A percentile compares a stretch with the other conserved stretches of the same genome.
Evolutionary conservation across 2,888 invertebrate genomes (phyloP).

Genomic region (Parnassius orleans): DNA sequence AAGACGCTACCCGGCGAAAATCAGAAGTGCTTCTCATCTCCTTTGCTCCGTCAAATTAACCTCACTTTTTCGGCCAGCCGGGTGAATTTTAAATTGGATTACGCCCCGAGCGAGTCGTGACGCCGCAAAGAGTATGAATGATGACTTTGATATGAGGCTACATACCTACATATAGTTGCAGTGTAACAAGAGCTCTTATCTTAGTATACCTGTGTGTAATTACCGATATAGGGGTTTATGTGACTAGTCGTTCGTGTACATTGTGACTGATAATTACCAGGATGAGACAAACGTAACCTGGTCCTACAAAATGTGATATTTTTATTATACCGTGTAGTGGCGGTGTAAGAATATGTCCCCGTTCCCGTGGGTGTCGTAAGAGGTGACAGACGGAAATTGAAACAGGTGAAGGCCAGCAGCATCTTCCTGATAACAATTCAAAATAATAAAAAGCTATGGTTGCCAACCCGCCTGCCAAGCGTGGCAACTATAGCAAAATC

Average conservation of each 20-base stretch:
- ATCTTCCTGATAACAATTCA: no score
- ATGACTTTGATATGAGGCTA: conserved; percentile 55
- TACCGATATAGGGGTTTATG: conserved; percentile 31
- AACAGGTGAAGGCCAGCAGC: no score
- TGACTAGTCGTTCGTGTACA: conserved; percentile 25
- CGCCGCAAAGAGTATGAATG: conserved; percentile 74
- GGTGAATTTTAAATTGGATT: conserved; percentile 74
- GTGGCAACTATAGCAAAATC: no score
- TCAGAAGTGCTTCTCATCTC: conserved; percentile 46
- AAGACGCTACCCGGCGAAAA: conserved; percentile 54
- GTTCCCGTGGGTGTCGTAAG: no score
- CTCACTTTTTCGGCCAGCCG: conserved; percentile 62
- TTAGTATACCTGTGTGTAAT: conserved; percentile 36
- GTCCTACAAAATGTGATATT: conserved; percentile 32
- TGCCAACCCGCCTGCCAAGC: no score
- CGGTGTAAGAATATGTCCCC: no score
- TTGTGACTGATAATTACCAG: conserved; percentile 21
- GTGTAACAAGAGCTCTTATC: conserved; percentile 34
- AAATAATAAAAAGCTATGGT: no score
- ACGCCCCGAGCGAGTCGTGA: conserved; percentile 73
- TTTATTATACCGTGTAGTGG: conserved; percentile 33
- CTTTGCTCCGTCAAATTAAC: conserved; percentile 50
- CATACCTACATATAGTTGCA: conserved; percentile 33
- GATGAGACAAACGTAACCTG: conserved; percentile 38
- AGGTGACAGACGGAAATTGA: no score